Base-by-base conservation (phyloP, 2,888 invertebrate genomes). In the Archips xylosteana region DNA sequence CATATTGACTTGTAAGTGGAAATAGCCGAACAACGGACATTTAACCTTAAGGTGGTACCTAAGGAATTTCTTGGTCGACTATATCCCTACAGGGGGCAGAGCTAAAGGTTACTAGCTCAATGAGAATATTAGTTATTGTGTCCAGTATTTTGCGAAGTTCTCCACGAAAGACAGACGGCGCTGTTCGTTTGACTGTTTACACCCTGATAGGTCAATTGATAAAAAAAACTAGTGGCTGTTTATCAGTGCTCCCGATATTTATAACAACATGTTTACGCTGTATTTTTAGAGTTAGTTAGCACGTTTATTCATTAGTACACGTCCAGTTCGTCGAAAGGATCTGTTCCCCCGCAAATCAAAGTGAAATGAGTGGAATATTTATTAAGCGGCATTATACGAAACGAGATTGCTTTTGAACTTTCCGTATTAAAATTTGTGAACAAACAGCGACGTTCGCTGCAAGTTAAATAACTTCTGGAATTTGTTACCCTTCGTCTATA, bases 201-300 rank as follows among this genome's bases (percentile, higher is more conserved):
- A 74, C 32, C 69, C 74, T 71, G 78, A 78, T 75, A 79, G 80
- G 80, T 78, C 80, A 80, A 76, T 77, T 76, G 80, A 79, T 81
- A 82, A 80, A 82, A 23, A 80, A 78, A 77, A 70, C 63, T 75
- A 70, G 71, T 68, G 75, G 68, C 69, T 70, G 86, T 86, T 87
- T 87, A 86, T 85, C 87, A 80, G 71, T 81, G 81, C 78, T 83
- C 82, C 81, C 82, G 83, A 83, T 85, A 84, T 80, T 84, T 81
- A 81, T 83, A 86, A 85, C 75, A 87, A 86, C 85, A 82, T 88
- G 87, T 88, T 89, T 87, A 85, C 85, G 74, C 68, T 36, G 75
- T 79, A 79, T 80, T 80, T 84, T 84, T 78, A 80, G 78, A 79
- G 76, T 76, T 76, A 59, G 57, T 60, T 74, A 63, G 61, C 64